A percentile compares a stretch with the other conserved stretches of the same genome.
Conservation (phyloP, 2,888 invertebrate species). For the Sesamia inferens region DNA sequence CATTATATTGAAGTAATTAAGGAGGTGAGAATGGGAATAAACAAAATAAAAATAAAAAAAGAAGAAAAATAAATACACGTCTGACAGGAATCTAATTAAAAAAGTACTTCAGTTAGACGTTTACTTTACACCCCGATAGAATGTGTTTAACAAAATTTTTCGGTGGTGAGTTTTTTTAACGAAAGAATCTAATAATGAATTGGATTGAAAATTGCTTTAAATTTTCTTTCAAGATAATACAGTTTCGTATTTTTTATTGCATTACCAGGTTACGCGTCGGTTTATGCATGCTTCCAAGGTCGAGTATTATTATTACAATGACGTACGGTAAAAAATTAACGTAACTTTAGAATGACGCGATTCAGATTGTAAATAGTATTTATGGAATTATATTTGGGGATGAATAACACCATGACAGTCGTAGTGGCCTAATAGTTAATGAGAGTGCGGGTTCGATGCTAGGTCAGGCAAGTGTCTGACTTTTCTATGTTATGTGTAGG, state of each 20-base stretch:
- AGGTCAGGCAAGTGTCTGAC: too few relatives aligned
- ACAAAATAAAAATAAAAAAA: slow-evolving; percentile 70
- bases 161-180: slow-evolving; percentile 26
- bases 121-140: slow-evolving; percentile 66
- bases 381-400: too few relatives aligned
- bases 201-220: neutral
- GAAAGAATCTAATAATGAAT: slow-evolving; percentile 19
- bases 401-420: too few relatives aligned
- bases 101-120: slow-evolving; percentile 68
- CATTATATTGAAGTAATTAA: slow-evolving; percentile 78
- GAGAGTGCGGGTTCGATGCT: too few relatives aligned
- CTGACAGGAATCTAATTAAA: slow-evolving; percentile 80
- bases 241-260: neutral
- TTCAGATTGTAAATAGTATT: too few relatives aligned
- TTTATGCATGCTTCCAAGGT: neutral
- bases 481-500: too few relatives aligned
- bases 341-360: too few relatives aligned
- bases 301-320: too few relatives aligned
- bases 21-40: slow-evolving; percentile 74
- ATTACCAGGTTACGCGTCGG: neutral
- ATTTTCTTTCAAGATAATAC: neutral
- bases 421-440: too few relatives aligned
- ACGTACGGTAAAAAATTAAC: too few relatives aligned
- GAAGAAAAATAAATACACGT: slow-evolving; percentile 70
- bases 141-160: slow-evolving; percentile 33